Evolutionary conservation across 1,140 invertebrate genomes (phyloP), one percentile per base, ranked within the genome.

Genomic region (Pissodes strobi): DNA sequence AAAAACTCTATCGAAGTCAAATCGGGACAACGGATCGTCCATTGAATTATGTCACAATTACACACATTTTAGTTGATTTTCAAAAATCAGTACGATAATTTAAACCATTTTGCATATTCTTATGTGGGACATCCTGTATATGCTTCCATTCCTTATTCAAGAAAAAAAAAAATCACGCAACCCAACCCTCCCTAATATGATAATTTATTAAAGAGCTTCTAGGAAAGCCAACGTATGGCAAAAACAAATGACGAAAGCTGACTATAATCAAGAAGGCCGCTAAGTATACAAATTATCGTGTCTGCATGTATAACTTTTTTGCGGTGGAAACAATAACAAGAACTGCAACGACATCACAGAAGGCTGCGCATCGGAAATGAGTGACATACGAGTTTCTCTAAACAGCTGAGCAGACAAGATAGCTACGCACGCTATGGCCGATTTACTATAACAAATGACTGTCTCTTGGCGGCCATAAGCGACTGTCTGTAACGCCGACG

Each of bases 311-410:
- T 38, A 13, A 15, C 10, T 15, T 45, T 43, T 59, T 59, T 38
- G 37, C 19, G 8, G 56, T 30, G 13, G 12, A 27, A 51, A 52
- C 34, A 61, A 61, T 55, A 55, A 55, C 37, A 63, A 63, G 39
- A 48, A 27, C 19, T 48, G 34, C 22, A 61, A 38, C 15, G 59
- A 68, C 63, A 67, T 71, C 66, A 68, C 56, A 69, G 68, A 69
- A 66, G 65, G 65, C 64, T 55, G 58, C 68, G 66, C 66, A 75
- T 78, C 76, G 76, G 75, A 78, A 76, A 75, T 76, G 76, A 78
- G 73, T 78, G 76, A 78, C 76, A 78, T 78, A 78, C 72, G 75
- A 76, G 75, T 73, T 73, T 76, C 73, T 69, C 74, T 78, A 78
- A 78, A 78, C 76, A 78, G 76, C 76, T 78, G 76, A 78, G 72